Conservation (phyloP, 2,797 vertebrate genomes). For the Smutsia gigantea region DNA sequence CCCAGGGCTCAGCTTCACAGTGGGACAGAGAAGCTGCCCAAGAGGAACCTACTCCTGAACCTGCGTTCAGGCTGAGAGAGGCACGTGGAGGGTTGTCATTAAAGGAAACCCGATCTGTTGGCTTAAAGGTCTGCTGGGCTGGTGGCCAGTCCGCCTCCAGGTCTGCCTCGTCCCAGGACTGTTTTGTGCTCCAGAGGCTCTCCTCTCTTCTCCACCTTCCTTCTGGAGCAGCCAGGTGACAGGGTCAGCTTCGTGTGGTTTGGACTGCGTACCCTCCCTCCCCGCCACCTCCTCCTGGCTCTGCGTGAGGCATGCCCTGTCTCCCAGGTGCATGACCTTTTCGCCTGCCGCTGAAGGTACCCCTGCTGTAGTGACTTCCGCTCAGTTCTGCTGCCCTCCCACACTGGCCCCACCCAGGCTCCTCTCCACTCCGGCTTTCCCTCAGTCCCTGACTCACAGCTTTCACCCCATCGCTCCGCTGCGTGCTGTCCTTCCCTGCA, state of each 20-base stretch:
- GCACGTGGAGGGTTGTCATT: neutral
- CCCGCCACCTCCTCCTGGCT: neutral
- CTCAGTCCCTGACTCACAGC: neutral
- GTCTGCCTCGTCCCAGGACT: neutral
- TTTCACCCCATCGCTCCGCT: rapidly evolving
- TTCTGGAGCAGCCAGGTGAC: neutral
- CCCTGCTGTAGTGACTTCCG: neutral
- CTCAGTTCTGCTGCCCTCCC: neutral
- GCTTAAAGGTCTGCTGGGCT: neutral
- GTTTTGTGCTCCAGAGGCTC: neutral
- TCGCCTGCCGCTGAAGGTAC: neutral
- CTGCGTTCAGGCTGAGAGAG: neutral
- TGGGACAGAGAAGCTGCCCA: neutral
- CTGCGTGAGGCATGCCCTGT: neutral
- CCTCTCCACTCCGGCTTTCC: neutral
- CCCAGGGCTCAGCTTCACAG: neutral
- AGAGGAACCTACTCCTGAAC: neutral
- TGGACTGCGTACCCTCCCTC: neutral
- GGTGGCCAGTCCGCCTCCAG: neutral
- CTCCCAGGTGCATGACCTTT: neutral
- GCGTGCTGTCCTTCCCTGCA: neutral
- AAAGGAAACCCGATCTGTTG: neutral
- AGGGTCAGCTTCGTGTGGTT: too few species aligned
- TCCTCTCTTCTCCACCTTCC: neutral
- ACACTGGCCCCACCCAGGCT: neutral